These are phyloP conservation scores for Troides helena DNA, from an alignment of 2,888 invertebrate genomes.

Conservation along the genomic window DNA sequence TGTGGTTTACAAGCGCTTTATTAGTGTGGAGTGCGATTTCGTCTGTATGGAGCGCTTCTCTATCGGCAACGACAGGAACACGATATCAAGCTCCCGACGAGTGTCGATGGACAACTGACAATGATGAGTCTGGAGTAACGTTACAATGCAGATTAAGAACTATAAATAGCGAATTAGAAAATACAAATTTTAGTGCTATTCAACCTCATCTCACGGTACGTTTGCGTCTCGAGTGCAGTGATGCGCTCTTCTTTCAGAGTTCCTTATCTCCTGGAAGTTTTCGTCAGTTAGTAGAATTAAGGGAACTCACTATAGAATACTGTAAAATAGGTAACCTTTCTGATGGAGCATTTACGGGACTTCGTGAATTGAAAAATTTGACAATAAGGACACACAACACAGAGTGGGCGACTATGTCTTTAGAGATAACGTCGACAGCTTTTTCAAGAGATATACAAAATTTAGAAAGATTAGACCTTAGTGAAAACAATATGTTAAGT, in stretches of 20 bases:
- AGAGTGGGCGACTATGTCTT: conserved; percentile 90
- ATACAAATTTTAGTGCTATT: conserved; percentile 90
- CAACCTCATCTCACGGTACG: conserved; percentile 90
- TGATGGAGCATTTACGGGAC: conserved; percentile 89
- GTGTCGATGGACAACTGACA: conserved; percentile 88
- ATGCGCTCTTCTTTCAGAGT: conserved; percentile 89
- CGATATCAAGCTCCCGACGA: conserved; percentile 90
- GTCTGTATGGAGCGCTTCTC: conserved; percentile 68
- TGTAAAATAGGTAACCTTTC: conserved; percentile 91
- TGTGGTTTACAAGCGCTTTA: conserved; percentile 63
- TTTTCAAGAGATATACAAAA: conserved; percentile 87
- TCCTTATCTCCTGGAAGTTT: conserved; percentile 88
- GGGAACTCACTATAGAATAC: conserved; percentile 88
- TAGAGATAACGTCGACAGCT: conserved; percentile 87
- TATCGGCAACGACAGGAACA: conserved; percentile 76
- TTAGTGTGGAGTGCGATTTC: conserved; percentile 67
- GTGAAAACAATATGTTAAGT: conserved; percentile 89
- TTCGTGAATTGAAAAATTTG: conserved; percentile 87
- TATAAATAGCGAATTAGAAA: conserved; percentile 90
- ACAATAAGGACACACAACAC: conserved; percentile 91
- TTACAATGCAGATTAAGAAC: conserved; percentile 87
- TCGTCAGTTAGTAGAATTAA: conserved; percentile 86
- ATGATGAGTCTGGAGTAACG: conserved; percentile 84
- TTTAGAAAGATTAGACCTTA: conserved; percentile 86
- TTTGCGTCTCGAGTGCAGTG: conserved; percentile 88